Conservation (phyloP, 2,888 invertebrate species). For the Rotaria magnacalcarata region DNA sequence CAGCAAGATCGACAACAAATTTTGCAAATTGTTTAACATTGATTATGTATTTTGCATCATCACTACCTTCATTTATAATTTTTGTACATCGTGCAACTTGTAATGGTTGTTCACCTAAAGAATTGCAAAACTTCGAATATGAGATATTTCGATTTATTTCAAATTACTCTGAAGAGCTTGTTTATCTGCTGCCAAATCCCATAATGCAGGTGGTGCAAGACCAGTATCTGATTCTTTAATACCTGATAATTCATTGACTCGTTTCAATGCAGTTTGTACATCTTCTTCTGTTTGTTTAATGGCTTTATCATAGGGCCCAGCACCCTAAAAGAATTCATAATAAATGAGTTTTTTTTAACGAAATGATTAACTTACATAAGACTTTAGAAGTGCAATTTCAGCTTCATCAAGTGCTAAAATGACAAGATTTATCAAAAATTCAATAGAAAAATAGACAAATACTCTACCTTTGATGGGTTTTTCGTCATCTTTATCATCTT, state of each 20-base stretch:
- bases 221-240: conserved; percentile 62
- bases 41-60: conserved; percentile 97
- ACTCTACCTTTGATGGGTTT: conserved; percentile 79
- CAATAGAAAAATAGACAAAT: not conserved
- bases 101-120: conserved; percentile 59
- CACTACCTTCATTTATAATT: conserved; percentile 80
- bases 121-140: too few relatives aligned
- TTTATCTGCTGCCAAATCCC: conserved; percentile 70
- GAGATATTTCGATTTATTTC: too few relatives aligned
- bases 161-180: not conserved
- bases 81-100: conserved; percentile 95
- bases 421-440: not conserved
- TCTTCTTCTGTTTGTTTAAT: conserved; percentile 92
- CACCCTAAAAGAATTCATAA: conserved; percentile 95
- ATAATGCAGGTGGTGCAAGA: not conserved
- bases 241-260: conserved; percentile 74
- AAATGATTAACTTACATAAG: conserved; percentile 73
- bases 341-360: conserved; percentile 32
- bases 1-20: conserved; percentile 95
- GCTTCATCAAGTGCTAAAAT: conserved; percentile 88
- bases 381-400: conserved; percentile 90
- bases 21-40: conserved; percentile 99
- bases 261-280: conserved; percentile 87
- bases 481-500: conserved; percentile 73
- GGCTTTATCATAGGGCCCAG: conserved; percentile 91